A percentile compares a stretch with the other conserved stretches of the same genome.
phyloP scores from a whole-genome alignment of 2,888 invertebrate genomes.

The Aethes cnicana region DNA sequence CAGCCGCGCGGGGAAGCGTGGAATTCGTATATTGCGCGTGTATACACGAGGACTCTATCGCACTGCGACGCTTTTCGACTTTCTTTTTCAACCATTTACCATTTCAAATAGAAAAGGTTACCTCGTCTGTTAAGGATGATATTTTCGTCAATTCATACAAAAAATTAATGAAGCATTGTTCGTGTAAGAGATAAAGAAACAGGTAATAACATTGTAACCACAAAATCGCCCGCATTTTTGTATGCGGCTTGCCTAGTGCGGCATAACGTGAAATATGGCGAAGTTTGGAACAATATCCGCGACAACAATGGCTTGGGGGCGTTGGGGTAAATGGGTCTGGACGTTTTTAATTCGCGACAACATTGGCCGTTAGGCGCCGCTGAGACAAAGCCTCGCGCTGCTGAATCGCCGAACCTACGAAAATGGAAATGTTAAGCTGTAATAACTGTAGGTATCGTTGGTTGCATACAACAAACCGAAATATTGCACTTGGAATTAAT shows the following conservation, averaged over 20 bases:
- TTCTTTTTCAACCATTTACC: too few species aligned
- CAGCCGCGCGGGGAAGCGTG: neutral
- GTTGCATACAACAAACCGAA: too few species aligned
- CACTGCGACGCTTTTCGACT: too few species aligned
- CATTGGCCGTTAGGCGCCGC: conserved; percentile 6
- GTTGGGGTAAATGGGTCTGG: neutral
- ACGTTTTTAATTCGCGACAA: conserved; percentile 13
- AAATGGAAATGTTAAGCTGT: neutral
- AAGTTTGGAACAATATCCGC: conserved; percentile 27
- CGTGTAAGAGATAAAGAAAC: conserved; percentile 1
- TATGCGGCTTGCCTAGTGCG: conserved; percentile 7
- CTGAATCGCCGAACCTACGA: neutral
- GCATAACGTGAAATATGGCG: conserved; percentile 15
- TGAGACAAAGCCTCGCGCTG: neutral
- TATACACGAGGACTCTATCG: neutral
- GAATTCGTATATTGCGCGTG: neutral
- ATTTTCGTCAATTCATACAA: neutral
- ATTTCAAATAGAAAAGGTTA: neutral
- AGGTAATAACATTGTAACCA: conserved; percentile 3
- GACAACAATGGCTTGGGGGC: conserved; percentile 8
- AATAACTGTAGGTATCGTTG: too few species aligned
- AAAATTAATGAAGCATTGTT: conserved; percentile 16
- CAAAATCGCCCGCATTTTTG: conserved; percentile 16
- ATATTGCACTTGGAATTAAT: too few species aligned
- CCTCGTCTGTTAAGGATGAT: neutral